Conservation (phyloP, 2,797 vertebrate genomes). For the Epinephelus awoara region DNA sequence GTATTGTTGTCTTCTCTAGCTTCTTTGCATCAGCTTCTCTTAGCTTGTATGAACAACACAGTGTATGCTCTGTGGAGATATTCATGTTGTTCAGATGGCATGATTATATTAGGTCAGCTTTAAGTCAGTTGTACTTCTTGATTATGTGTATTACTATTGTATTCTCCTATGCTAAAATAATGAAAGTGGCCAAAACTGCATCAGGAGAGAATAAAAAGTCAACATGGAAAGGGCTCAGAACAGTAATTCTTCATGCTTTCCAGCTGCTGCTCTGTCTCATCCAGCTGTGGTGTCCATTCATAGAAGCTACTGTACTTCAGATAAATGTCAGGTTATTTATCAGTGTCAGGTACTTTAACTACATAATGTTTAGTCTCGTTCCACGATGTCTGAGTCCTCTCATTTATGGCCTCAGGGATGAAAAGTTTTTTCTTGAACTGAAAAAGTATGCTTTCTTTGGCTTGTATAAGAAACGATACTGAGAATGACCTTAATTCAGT, state of each 20-base stretch:
- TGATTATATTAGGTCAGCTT: conserved; percentile 24
- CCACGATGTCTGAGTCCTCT: conserved; percentile 77
- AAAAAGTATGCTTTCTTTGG: conserved; percentile 13
- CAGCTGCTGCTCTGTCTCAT: conserved; percentile 72
- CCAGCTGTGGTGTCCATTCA: conserved; percentile 31
- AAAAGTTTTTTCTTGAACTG: conserved; percentile 53
- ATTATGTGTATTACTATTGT: conserved; percentile 42
- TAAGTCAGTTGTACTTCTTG: conserved; percentile 51
- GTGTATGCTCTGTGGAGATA: conserved; percentile 31
- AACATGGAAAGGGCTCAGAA: conserved; percentile 24
- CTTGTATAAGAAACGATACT: too few species aligned
- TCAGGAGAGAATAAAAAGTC: too few species aligned
- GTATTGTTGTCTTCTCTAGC: conserved; percentile 9
- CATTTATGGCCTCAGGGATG: conserved; percentile 76
- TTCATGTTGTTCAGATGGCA: conserved; percentile 55
- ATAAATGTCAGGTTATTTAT: not conserved
- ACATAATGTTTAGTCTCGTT: conserved; percentile 63
- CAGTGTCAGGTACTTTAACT: conserved; percentile 65
- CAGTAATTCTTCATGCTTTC: conserved; percentile 63
- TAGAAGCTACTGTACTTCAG: conserved; percentile 38
- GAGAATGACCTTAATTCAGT: too few species aligned
- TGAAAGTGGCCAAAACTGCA: too few species aligned
- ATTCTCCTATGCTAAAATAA: too few species aligned
- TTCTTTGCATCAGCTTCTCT: conserved; percentile 30
- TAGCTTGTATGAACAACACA: not conserved